Base-by-base conservation (phyloP, 2,888 invertebrate species). In the Leptopilina drosophilae region DNA sequence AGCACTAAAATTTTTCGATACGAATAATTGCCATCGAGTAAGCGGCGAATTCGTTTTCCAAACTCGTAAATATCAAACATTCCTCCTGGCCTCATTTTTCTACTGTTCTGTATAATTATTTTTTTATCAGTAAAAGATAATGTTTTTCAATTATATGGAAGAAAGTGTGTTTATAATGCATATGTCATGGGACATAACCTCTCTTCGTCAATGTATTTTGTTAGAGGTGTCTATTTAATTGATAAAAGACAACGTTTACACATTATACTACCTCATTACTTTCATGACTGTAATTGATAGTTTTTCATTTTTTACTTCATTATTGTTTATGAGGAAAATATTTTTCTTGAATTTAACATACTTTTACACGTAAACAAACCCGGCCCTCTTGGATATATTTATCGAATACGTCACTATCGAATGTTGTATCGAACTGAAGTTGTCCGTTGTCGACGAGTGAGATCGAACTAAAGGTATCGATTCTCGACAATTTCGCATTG, bases 21-120 rank as follows among this genome's bases (percentile, higher is more conserved):
- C 3, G 90, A 90, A 67, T 88, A 90, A 86, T 90, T 90, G 11
- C 87, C 86, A 67, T 91, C 91, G 9, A 89, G 59, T 9, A 89
- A 78, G 15, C 91, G 87, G 66, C 89, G 85, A 20, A 91, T 81
- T 12, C 90, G 86, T 82, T 89, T 91, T 12, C 88, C 86, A 78
- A 91, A 86, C 77, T 90, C 90, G 53, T 88, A 87, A 20, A 85
- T 84, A 77, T 90, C 90, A 40, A 88, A 86, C 87, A 89, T 88
- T 9, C 88, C 89, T n/a, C 88, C 87, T 26, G 83, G 82, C 14
- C 77, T 78, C 78, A 78, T 78, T 15, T 65, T 78, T 7, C 20
- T 20, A 3, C 5, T 49, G 9, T 46, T 46, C 46, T n/a, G 3
- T 62, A 62, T 20, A 62, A 62, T 20, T n/a, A 20, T 9, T 15